Conservation (phyloP, 2,113 vertebrate genomes). For the Myrmecobius fasciatus region DNA sequence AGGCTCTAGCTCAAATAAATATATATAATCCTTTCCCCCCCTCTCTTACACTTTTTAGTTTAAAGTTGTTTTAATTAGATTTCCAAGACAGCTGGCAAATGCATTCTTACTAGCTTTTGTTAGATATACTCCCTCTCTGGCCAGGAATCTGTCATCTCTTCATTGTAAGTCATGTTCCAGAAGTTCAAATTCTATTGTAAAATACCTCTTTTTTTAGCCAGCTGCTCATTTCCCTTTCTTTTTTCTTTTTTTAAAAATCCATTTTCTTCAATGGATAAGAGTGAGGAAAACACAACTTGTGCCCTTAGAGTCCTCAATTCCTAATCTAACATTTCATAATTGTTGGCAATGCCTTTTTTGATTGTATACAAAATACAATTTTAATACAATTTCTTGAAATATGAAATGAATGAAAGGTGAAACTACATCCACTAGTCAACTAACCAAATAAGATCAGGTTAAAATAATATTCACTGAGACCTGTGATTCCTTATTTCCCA, state of each 20-base stretch:
- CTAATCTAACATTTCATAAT: not conserved
- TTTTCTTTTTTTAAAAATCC: not conserved
- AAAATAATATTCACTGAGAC: not conserved
- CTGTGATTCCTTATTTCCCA: not conserved
- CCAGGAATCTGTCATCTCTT: not conserved
- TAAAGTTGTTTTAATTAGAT: not conserved
- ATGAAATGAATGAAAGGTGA: not conserved
- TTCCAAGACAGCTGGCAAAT: not conserved
- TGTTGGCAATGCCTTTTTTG: not conserved
- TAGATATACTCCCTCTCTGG: not conserved
- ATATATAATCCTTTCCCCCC: not conserved
- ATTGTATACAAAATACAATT: not conserved
- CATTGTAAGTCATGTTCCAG: not conserved
- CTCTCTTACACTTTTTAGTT: not conserved
- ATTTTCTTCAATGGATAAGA: not conserved
- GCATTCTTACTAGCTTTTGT: not conserved
- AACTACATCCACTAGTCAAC: not conserved
- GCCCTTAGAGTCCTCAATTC: not conserved
- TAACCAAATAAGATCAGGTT: not conserved
- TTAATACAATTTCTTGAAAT: not conserved
- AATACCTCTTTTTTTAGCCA: not conserved
- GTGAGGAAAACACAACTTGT: not conserved
- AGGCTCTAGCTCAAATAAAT: not conserved
- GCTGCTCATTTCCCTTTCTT: not conserved
- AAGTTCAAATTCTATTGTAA: not conserved